Conservation (phyloP, 2,113 vertebrate genomes). For the Zonotrichia leucophrys region DNA sequence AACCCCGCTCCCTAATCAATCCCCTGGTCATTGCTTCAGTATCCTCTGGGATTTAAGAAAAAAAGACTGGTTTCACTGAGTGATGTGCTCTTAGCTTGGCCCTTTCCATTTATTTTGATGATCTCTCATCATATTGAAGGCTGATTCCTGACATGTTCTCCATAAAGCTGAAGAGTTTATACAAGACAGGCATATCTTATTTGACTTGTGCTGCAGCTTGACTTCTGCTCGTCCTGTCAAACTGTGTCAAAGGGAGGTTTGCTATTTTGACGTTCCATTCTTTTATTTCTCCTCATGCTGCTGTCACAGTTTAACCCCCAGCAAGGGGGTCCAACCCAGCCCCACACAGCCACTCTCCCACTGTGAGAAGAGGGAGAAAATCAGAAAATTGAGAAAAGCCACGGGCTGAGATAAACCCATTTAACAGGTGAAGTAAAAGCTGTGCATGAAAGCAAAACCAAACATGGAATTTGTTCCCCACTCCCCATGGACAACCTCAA, state of each 20-base stretch:
- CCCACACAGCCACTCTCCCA: not conserved
- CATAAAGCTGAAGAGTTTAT: conserved; percentile 7
- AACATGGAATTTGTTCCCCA: accelerated
- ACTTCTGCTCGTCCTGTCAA: conserved; percentile 35
- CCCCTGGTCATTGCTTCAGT: not conserved
- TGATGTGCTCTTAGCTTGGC: not conserved
- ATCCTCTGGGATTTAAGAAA: not conserved
- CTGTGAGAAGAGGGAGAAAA: not conserved
- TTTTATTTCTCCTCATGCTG: not conserved
- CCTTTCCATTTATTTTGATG: not conserved
- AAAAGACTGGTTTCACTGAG: not conserved
- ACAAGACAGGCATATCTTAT: not conserved
- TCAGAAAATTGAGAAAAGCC: not conserved
- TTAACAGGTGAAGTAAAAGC: not conserved
- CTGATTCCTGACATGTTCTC: not conserved
- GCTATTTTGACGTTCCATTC: not conserved
- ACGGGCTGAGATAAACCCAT: not conserved
- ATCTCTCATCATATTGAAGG: not conserved
- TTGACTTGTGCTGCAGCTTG: conserved; percentile 35
- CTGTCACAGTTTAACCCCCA: not conserved
- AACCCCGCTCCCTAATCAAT: not conserved
- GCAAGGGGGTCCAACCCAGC: not conserved
- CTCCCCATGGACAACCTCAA: not conserved
- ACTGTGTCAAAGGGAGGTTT: not conserved
- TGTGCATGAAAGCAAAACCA: not conserved